Conservation (phyloP, 1,140 invertebrate genomes). For the Dendrolimus punctatus region DNA sequence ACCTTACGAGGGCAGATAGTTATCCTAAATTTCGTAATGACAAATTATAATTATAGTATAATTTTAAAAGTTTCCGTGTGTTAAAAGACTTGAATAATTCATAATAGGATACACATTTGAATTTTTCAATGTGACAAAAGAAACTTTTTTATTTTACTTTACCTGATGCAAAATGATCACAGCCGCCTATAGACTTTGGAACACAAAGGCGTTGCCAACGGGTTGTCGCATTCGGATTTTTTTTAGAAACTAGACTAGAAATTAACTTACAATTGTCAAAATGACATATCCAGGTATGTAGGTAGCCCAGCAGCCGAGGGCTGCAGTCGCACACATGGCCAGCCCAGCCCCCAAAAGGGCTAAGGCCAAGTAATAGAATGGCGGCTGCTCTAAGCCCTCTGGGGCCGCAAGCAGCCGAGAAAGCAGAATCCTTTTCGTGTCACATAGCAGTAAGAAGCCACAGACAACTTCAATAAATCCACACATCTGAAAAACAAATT, state of each 20-base stretch:
- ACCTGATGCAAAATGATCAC: no score
- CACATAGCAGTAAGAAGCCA: conserved; percentile 80
- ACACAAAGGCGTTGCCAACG: no score
- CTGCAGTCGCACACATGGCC: conserved; percentile 75
- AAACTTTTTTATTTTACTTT: no score
- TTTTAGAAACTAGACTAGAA: conserved; percentile 1
- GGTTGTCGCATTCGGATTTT: neutral
- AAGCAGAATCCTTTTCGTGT: conserved; percentile 77
- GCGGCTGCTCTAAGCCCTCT: conserved; percentile 75
- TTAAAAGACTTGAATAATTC: no score
- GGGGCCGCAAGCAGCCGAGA: conserved; percentile 77
- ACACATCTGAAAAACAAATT: conserved; percentile 72
- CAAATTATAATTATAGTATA: no score
- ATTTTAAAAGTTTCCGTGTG: no score
- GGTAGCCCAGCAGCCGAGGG: conserved; percentile 85
- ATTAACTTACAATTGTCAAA: conserved; percentile 75
- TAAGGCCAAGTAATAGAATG: conserved; percentile 82
- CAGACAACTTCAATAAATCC: conserved; percentile 79
- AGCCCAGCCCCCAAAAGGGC: conserved; percentile 77
- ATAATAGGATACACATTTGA: no score
- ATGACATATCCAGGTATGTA: conserved; percentile 82
- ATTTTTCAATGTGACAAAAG: no score
- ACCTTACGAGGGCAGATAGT: no score
- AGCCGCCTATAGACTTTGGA: no score
- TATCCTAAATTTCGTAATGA: no score